Evolutionary conservation across 2,888 invertebrate species (phyloP).

Genomic region (Iphiclides podalirius): DNA sequence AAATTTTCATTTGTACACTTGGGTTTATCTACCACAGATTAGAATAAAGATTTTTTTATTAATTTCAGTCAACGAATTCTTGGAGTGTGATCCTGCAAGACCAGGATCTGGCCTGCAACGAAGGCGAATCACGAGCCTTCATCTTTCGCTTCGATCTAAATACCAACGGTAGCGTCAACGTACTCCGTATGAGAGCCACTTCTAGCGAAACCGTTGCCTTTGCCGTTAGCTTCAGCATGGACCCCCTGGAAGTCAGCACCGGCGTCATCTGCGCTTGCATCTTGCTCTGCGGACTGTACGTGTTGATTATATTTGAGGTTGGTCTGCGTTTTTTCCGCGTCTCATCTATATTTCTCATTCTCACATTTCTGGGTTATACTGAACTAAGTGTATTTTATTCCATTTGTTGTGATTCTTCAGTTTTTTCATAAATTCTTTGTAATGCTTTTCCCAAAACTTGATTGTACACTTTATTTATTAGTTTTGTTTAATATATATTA

Average conservation of each 20-base stretch:
- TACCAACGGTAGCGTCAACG: slow-evolving; percentile 29
- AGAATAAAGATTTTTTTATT: no score
- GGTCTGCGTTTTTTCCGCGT: slow-evolving; percentile 30
- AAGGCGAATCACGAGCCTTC: slow-evolving; percentile 64
- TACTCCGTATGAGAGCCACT: slow-evolving; percentile 43
- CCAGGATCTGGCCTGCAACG: slow-evolving; percentile 79
- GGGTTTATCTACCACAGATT: no score
- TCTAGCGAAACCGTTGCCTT: slow-evolving; percentile 49
- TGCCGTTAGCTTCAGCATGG: slow-evolving; percentile 74
- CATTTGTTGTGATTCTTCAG: no score
- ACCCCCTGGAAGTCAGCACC: slow-evolving; percentile 82
- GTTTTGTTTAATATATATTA: no score
- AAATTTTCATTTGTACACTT: no score
- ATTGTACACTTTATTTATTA: no score
- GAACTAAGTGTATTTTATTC: neutral
- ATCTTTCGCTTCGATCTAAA: slow-evolving; percentile 49
- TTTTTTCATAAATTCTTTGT: no score
- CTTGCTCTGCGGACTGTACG: slow-evolving; percentile 87
- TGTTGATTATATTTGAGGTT: slow-evolving; percentile 93
- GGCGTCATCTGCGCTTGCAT: slow-evolving; percentile 87
- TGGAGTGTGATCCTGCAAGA: slow-evolving; percentile 82
- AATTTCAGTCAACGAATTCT: slow-evolving; percentile 62
- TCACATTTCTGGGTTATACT: no score
- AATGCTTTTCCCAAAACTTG: no score
- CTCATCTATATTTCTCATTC: no score